Conservation (phyloP, 2,797 vertebrate species). For the Rhadinocentrus ornatus region DNA sequence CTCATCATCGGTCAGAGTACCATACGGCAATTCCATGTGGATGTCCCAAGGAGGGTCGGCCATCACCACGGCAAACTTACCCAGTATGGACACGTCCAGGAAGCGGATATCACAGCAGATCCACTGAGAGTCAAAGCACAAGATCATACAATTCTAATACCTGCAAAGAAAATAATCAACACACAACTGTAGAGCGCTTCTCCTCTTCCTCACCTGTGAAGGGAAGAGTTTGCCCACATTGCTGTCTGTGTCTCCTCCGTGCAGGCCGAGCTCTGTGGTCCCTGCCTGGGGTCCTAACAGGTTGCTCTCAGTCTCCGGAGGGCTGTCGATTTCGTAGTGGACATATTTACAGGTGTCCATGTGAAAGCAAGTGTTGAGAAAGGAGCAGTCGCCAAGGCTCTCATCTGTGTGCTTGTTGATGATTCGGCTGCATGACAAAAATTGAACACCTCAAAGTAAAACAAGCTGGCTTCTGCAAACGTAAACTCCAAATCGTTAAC, state of each 20-base stretch:
- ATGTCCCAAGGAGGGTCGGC: constrained; percentile 98
- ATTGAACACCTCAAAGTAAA: not conserved
- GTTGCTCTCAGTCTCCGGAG: constrained; percentile 82
- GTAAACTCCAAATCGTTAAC: not conserved
- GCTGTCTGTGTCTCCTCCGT: constrained; percentile 83
- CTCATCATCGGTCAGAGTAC: constrained; percentile 94
- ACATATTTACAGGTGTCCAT: constrained; percentile 98
- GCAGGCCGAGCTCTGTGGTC: constrained; percentile 84
- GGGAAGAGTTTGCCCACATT: constrained; percentile 91
- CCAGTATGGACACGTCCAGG: constrained; percentile 93
- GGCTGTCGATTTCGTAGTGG: constrained; percentile 94
- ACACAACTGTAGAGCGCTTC: not conserved
- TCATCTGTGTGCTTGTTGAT: constrained; percentile 97
- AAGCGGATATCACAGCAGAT: constrained; percentile 95
- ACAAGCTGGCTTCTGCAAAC: not conserved
- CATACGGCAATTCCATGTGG: constrained; percentile 97
- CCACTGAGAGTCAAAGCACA: constrained; percentile 70
- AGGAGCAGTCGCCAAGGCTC: constrained; percentile 94
- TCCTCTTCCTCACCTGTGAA: constrained; percentile 84
- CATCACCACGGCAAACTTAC: constrained; percentile 97
- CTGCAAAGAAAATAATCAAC: not conserved
- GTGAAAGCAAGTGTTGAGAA: constrained; percentile 96
- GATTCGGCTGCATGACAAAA: constrained; percentile 83
- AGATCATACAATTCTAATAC: not conserved
- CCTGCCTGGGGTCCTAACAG: constrained; percentile 78